These are phyloP conservation scores for Sardinella longiceps DNA, from an alignment of 2,797 vertebrate genomes.

Conservation along the genomic window DNA sequence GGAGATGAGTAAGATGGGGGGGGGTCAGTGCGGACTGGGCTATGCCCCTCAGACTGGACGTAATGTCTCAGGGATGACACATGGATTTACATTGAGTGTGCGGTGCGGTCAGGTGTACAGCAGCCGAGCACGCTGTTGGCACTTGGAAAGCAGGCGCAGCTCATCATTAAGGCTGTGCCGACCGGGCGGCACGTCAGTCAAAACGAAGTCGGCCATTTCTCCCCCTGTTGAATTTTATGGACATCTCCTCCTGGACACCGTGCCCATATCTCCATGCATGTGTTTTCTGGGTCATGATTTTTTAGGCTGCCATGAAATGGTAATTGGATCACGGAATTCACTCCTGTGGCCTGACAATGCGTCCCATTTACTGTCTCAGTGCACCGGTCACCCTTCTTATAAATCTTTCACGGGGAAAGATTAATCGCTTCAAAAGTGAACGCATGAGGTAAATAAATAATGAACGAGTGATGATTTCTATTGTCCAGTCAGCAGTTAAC, in stretches of 20 bases:
- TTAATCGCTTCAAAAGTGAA: slow-evolving; percentile 74
- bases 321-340: slow-evolving; percentile 71
- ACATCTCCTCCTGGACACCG: background rate
- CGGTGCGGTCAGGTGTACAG: slow-evolving; percentile 58
- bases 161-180: slow-evolving; percentile 26
- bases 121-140: slow-evolving; percentile 25
- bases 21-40: slow-evolving; percentile 42
- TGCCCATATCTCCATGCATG: slow-evolving; percentile 48
- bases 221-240: background rate
- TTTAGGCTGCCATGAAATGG: slow-evolving; percentile 70
- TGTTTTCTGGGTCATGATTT: slow-evolving; percentile 61
- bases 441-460: slow-evolving; percentile 75
- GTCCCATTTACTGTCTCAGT: slow-evolving; percentile 68
- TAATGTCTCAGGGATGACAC: slow-evolving; percentile 70
- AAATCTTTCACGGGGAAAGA: slow-evolving; percentile 74
- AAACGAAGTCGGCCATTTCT: background rate
- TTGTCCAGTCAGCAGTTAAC: slow-evolving; percentile 67
- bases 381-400: slow-evolving; percentile 68
- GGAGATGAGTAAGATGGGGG: slow-evolving; percentile 40
- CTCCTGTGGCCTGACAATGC: slow-evolving; percentile 67
- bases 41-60: slow-evolving; percentile 64
- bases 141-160: background rate
- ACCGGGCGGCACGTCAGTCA: background rate
- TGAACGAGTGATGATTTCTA: slow-evolving; percentile 70
- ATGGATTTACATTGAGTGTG: slow-evolving; percentile 62